Base-by-base conservation (phyloP, 2,888 invertebrate species). In the Leptinotarsa rubiginosa region DNA sequence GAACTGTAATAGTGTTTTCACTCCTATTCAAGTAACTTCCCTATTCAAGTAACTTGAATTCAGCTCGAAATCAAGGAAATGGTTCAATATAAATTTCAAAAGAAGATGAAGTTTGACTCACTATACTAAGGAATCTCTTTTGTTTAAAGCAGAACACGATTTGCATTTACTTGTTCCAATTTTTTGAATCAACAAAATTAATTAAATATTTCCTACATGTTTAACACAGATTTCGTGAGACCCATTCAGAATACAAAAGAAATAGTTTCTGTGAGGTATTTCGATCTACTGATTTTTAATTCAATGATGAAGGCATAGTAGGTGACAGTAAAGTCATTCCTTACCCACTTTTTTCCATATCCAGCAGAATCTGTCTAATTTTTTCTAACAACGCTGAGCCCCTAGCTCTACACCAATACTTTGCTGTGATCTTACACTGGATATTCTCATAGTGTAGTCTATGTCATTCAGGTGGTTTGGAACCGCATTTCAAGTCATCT, bases 221-320 rank as follows among this genome's bases (percentile, higher is more conserved):
- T 69, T 72, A 72, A 72, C 75, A 75, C 64, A 72, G 69, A 75
- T 75, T 75, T 72, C 75, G 69, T 75, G 72, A 69, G 69, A 62
- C 69, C 65, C 52, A 62, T 75, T 69, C 72, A 62, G 22, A 75
- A 65, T 66, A 62, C 65, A 50, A 65, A 22, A 69, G 72, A 75
- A 71, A 72, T 72, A 72, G 75, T 75, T 72, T 62, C n/a, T 41
- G 31, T 16, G 31, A 16, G 62, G n/a, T 31, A 3, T 31, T 41
- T 41, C n/a, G 62, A 62, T 41, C 22, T 20, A 56, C 20, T 20
- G 13, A 56, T 56, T 18, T 20, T n/a, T 10, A 56, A 56, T 56
- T 20, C 56, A 56, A 10, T 20, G 1, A n/a, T 15, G 3, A 1
- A n/a, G 50, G 15, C 7, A 50, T 16, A 50, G 22, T 20, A 25